Base-by-base conservation (phyloP, 2,797 vertebrate genomes). In the Enteromius thamalakanensis region DNA sequence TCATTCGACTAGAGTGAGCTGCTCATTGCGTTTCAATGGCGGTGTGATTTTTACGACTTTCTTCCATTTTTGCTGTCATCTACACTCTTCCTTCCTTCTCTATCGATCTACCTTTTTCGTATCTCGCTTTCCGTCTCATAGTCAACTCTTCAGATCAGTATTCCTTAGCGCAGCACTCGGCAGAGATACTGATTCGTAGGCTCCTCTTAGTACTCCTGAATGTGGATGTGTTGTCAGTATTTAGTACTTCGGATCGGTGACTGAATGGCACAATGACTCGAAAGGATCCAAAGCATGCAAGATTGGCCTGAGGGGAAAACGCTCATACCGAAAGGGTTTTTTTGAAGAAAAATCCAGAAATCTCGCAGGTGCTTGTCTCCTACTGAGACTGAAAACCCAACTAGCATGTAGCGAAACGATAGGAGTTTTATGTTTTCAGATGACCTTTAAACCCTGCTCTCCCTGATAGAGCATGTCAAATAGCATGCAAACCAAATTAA, bases 121-220 rank as follows among this genome's bases (percentile, higher is more conserved):
- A 58, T 83, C 32, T 62, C 51, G 6, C 51, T 68, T 47, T 70
- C 64, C 37, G 5, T 71, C 47, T 82, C 83, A 76, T 34, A 55
- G 79, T 55, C 53, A 12, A 34, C 15, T 70, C 55, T 69, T 82
- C 17, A 76, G 83, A 74, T 87, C 81, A 86, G 77, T 88, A 82
- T 88, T 86, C 76, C 53, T 51, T 47, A 75, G 83, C 12, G 74
- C 58, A 45, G 14, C 71, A 69, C 77, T 42, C 74, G 78, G 64
- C 53, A 80, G 85, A 78, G 68, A 72, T 81, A 80, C 74, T 82
- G 81, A 85, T 32, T 53, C 68, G 67, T 42, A 82, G 68, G 80
- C 68, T 75, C 47, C 10, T 60, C 51, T 51, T 34, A 60, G 49
- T 76, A 68, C 79, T 51, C 51, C 82, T 77, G 37, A 79, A 47